Percentiles rank a stretch among this genome's conserved stretches.
phyloP scores from a whole-genome alignment of 2,797 vertebrate genomes.

The Parauchenoglanis ngamensis region DNA sequence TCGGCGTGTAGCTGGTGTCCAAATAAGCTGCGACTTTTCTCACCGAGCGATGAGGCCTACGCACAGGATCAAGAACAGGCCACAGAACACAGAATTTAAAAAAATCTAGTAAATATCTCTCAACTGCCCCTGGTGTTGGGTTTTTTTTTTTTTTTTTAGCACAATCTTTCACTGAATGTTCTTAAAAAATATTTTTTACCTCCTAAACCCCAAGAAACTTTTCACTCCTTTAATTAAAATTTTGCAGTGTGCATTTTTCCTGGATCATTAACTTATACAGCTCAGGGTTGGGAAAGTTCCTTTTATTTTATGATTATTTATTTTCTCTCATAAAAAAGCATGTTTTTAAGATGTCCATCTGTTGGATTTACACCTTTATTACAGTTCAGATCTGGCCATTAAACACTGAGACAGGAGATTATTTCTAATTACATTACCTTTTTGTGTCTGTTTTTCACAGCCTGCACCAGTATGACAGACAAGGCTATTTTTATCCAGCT shows the following conservation, averaged over 20 bases:
- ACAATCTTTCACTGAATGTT: not conserved
- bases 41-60: not conserved
- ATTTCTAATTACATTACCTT: not conserved
- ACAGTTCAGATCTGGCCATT: slow-evolving; percentile 11
- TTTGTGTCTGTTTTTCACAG: not conserved
- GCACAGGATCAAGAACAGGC: not conserved
- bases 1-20: slow-evolving; percentile 48
- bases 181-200: not conserved
- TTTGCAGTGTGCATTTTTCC: not conserved
- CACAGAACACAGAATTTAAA: slow-evolving; percentile 33
- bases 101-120: slow-evolving; percentile 27
- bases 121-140: not conserved
- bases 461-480: no score
- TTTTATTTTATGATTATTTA: not conserved
- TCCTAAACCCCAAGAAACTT: not conserved
- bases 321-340: not conserved
- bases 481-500: not conserved
- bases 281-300: not conserved
- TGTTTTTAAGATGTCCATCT: not conserved
- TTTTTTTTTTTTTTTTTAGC: not conserved
- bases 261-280: not conserved
- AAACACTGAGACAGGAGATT: not conserved
- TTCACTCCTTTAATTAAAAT: not conserved
- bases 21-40: slow-evolving; percentile 3
- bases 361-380: not conserved